Evolutionary conservation across 30 jellyfish, hydroid and myxozoan species (phyloP).

Genomic region (Haliclystus octoradiatus): DNA sequence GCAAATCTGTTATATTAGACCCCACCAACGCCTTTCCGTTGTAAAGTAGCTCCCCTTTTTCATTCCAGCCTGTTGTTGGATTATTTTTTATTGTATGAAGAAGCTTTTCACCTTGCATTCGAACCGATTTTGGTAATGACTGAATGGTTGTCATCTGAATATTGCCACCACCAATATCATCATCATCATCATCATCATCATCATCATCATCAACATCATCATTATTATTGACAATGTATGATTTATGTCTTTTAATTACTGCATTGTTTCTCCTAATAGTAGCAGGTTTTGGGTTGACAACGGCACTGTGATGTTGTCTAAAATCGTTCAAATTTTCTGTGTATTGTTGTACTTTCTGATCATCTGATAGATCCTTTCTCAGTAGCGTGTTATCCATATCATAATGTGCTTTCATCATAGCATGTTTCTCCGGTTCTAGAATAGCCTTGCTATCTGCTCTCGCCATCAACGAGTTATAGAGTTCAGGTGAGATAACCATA

Average conservation of each 20-base stretch:
- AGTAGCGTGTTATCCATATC: background rate
- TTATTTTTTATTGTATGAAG: too few species aligned
- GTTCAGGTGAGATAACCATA: background rate
- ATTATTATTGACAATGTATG: too few species aligned
- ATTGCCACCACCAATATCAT: too few species aligned
- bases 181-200: background rate
- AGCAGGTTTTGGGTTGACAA: background rate
- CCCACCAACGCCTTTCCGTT: background rate
- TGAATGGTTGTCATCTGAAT: too few species aligned
- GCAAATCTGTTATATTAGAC: background rate
- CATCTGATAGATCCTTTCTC: background rate
- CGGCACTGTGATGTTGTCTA: background rate
- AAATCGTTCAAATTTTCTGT: background rate
- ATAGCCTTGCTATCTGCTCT: background rate
- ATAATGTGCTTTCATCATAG: background rate
- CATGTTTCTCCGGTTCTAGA: background rate
- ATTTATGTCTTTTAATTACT: too few species aligned
- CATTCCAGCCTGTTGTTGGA: background rate
- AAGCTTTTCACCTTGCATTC: too few species aligned
- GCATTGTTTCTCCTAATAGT: too few species aligned
- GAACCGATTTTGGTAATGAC: too few species aligned
- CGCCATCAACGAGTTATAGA: background rate
- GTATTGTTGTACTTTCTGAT: background rate
- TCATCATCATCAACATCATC: background rate
- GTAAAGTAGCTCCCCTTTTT: background rate